A percentile compares a stretch with the other conserved stretches of the same genome.
Conservation (phyloP, 2,888 invertebrate species). For the Epiblema foenella region DNA sequence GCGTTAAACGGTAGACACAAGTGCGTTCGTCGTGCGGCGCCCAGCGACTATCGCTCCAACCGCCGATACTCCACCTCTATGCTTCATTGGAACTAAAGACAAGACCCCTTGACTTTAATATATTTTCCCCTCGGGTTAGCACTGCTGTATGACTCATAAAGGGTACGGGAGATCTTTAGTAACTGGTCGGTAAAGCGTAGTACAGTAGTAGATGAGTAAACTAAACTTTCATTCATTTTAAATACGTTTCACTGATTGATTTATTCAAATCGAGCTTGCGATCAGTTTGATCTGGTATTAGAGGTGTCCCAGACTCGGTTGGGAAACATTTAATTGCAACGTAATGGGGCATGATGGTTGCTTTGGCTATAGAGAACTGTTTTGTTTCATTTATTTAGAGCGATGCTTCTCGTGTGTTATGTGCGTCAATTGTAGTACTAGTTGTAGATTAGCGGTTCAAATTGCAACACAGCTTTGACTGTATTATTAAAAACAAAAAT, state of each 20-base stretch:
- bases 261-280: slow-evolving; percentile 53
- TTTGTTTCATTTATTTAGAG: slow-evolving; percentile 57
- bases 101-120: slow-evolving; percentile 54
- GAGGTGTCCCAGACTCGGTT: slow-evolving; percentile 52
- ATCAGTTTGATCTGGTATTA: slow-evolving; percentile 50
- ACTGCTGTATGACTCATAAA: slow-evolving; percentile 48
- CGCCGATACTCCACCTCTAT: slow-evolving; percentile 66
- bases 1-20: slow-evolving; percentile 61
- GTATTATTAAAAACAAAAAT: not conserved
- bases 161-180: slow-evolving; percentile 54
- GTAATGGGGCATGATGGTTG: slow-evolving; percentile 56
- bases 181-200: slow-evolving; percentile 58
- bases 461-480: not conserved
- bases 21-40: slow-evolving; percentile 65
- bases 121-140: slow-evolving; percentile 55
- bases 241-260: slow-evolving; percentile 49
- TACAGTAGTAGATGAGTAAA: slow-evolving; percentile 61
- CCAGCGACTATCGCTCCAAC: slow-evolving; percentile 67
- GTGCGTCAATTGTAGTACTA: slow-evolving; percentile 31
- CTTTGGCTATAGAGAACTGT: slow-evolving; percentile 54
- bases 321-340: slow-evolving; percentile 58
- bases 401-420: slow-evolving; percentile 21
- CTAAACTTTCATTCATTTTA: slow-evolving; percentile 64
- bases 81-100: slow-evolving; percentile 65
- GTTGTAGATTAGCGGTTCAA: not conserved